phyloP scores from a whole-genome alignment of 1,140 invertebrate species.

The Atta cephalotes region DNA sequence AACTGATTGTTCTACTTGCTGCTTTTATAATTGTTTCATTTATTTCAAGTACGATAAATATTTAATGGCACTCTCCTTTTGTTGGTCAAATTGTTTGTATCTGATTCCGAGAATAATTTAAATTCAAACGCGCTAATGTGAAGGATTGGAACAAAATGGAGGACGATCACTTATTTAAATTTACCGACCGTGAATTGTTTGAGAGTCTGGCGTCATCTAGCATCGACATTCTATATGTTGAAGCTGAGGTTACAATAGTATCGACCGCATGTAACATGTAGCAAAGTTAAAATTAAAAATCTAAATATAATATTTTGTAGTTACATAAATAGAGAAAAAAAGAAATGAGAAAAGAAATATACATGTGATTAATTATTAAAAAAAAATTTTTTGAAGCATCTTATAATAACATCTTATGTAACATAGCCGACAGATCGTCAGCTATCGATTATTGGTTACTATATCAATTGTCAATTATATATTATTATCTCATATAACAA shows the following conservation, averaged over 20 bases:
- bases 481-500: not conserved
- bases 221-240: not conserved
- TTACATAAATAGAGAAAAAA: not conserved
- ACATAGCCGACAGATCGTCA: not conserved
- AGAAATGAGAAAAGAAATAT: not conserved
- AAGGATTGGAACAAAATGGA: not conserved
- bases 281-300: not conserved
- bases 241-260: not conserved
- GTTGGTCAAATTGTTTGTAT: not conserved
- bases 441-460: not conserved
- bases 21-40: not conserved
- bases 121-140: not conserved
- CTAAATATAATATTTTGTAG: not conserved
- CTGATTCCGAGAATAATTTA: not conserved
- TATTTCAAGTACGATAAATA: not conserved
- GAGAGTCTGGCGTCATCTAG: constrained; percentile 25
- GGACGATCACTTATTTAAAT: not conserved
- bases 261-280: constrained; percentile 5
- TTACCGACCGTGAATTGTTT: not conserved
- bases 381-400: not conserved
- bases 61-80: not conserved
- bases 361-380: not conserved
- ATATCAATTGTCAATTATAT: not conserved
- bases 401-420: not conserved
- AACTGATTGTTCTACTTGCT: not conserved